Percentiles rank a stretch among this genome's conserved stretches.
These are phyloP conservation scores for Caenorhabditis sp. DNA, from an alignment of 2,888 invertebrate species.

Conservation along the genomic window DNA sequence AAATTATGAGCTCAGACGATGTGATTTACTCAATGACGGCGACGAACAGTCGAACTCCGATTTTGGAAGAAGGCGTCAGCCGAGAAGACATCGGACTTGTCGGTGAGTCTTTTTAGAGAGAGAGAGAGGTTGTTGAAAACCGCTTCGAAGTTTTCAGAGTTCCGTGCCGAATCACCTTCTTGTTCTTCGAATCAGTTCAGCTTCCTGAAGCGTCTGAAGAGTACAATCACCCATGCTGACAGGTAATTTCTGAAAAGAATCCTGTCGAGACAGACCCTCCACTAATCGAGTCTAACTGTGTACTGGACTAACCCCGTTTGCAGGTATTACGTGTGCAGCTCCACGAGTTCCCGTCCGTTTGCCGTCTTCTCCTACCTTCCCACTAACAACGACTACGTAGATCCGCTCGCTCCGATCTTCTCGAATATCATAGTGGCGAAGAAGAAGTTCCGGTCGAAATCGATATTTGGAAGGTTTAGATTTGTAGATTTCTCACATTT, in stretches of 20 bases:
- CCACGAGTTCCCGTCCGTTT: slow-evolving; percentile 46
- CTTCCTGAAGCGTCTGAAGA: slow-evolving; percentile 62
- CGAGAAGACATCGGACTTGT: slow-evolving; percentile 46
- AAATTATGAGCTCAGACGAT: slow-evolving; percentile 69
- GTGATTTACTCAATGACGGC: slow-evolving; percentile 58
- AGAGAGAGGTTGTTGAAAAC: background rate
- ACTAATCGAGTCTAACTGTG: slow-evolving; percentile 21
- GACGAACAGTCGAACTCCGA: slow-evolving; percentile 40
- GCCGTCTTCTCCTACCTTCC: slow-evolving; percentile 65
- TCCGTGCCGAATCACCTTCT: slow-evolving; percentile 56
- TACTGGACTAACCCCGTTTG: slow-evolving; percentile 43
- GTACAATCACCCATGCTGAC: slow-evolving; percentile 64
- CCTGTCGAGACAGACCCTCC: background rate
- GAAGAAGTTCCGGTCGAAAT: slow-evolving; percentile 59
- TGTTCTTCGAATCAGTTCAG: slow-evolving; percentile 58
- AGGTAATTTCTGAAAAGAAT: slow-evolving; percentile 40
- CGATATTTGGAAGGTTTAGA: slow-evolving; percentile 66
- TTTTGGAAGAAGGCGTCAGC: slow-evolving; percentile 37
- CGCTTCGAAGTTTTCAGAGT: slow-evolving; percentile 14
- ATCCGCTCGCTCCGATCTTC: slow-evolving; percentile 42
- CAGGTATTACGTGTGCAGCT: slow-evolving; percentile 66
- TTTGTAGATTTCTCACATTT: slow-evolving; percentile 3
- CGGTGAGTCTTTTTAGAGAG: too few relatives aligned
- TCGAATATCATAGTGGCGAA: slow-evolving; percentile 37
- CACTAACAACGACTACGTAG: slow-evolving; percentile 37